phyloP scores from a whole-genome alignment of 2,888 invertebrate species.

The Tenodera sinensis region DNA sequence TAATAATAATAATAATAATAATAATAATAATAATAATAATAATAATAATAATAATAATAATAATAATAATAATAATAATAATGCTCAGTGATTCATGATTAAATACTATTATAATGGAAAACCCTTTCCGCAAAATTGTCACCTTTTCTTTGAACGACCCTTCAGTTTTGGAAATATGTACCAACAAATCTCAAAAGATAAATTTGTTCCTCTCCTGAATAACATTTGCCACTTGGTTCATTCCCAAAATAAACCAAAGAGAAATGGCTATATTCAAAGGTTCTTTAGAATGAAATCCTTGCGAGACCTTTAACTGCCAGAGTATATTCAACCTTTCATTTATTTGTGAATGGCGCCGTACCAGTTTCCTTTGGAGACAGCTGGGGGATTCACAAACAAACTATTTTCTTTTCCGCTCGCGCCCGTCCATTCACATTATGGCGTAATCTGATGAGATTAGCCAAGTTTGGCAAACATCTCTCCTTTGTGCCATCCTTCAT shows the following conservation, averaged over 20 bases:
- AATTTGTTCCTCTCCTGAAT: background rate
- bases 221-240: background rate
- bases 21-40: no score
- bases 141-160: no score
- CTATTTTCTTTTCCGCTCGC: background rate
- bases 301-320: background rate
- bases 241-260: background rate
- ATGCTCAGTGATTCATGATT: no score
- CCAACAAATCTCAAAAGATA: no score
- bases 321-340: background rate
- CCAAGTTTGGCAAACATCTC: background rate
- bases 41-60: no score
- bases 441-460: background rate
- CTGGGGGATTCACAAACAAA: background rate
- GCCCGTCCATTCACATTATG: background rate
- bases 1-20: no score
- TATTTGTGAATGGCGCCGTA: background rate
- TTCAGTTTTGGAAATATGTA: no score
- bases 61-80: no score
- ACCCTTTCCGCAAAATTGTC: no score
- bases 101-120: no score
- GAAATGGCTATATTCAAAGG: background rate
- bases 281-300: background rate
- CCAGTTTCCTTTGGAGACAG: background rate
- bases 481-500: background rate